Base-by-base conservation (phyloP, 2,113 vertebrate species). In the Pseudorectes ferrugineus region DNA sequence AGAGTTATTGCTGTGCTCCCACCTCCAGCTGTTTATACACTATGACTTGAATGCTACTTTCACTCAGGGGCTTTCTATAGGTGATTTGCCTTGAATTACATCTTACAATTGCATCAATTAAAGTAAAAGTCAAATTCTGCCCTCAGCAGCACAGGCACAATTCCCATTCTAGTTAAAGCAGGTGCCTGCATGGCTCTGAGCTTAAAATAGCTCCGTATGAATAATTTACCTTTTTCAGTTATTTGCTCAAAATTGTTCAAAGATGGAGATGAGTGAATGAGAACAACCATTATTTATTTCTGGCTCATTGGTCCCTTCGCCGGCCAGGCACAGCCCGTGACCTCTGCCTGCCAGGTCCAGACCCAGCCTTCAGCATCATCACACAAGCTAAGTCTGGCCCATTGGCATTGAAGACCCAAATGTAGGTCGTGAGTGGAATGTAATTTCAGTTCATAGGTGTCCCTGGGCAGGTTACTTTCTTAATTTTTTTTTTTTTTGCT, bases 71-170 rank as follows among this genome's bases (percentile, higher is more conserved):
- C 54, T 92, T 97, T 94, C 91, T 87, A 20, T 45, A 81, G 77
- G 91, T 2, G 88, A 86, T 94, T 95, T 96, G 83, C 76, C 70
- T 93, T 93, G 61, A 95, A 89, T 96, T 95, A 73, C 2, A 1
- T 79, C 72, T 93, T 67, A 81, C 43, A 94, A 94, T 96, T 90
- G 88, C 76, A 59, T 95, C 93, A 95, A 94, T 96, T 95, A 97
- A 96, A 93, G 90, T 96, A 93, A 95, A 95, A 96, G 93, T 96
- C 94, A 96, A 85, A 90, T 88, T 93, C 88, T 96, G 75, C 82
- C 90, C 75, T 95, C 82, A 88, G 92, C 92, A 92, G 82, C 75
- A 84, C 43, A 88, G 90, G 75, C 88, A 88, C 68, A 80, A 71
- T 94, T 96, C 85, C 67, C 75, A 90, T 89, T 94, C 83, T 92